Conservation (phyloP, 2,797 vertebrate species). For the Garrulus glandarius region DNA sequence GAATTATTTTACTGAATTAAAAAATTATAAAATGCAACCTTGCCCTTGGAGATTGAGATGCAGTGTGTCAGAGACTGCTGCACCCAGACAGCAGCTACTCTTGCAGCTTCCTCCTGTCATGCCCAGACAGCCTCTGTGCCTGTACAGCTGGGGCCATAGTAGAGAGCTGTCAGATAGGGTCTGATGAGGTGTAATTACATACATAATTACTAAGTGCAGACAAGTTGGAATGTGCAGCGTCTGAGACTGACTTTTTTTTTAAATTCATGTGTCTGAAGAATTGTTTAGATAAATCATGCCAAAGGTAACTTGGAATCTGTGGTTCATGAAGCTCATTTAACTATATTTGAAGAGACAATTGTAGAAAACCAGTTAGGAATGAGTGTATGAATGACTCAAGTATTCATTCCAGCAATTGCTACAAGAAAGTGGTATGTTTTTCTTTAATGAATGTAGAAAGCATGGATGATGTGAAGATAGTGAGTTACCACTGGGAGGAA, state of each 20-base stretch:
- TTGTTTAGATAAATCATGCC: neutral
- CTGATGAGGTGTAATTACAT: neutral
- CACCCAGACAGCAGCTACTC: neutral
- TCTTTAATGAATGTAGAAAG: conserved; percentile 73
- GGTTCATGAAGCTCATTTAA: neutral
- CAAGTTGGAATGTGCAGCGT: neutral
- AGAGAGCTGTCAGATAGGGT: neutral
- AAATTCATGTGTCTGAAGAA: neutral
- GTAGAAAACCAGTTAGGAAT: neutral
- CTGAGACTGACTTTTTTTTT: neutral
- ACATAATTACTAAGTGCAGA: neutral
- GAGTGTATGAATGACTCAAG: neutral
- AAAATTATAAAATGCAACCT: neutral
- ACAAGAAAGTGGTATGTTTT: neutral
- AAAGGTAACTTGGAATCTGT: neutral
- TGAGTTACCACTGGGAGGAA: conserved; percentile 83
- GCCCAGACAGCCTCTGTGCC: neutral
- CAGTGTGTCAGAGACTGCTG: neutral
- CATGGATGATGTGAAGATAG: conserved; percentile 75
- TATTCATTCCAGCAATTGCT: neutral
- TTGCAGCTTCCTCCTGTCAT: neutral
- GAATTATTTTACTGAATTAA: neutral
- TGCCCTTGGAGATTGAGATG: neutral
- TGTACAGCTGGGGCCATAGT: neutral
- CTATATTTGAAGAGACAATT: neutral